Conservation (phyloP, 2,888 invertebrate species). For the Eustalomyia histrio region DNA sequence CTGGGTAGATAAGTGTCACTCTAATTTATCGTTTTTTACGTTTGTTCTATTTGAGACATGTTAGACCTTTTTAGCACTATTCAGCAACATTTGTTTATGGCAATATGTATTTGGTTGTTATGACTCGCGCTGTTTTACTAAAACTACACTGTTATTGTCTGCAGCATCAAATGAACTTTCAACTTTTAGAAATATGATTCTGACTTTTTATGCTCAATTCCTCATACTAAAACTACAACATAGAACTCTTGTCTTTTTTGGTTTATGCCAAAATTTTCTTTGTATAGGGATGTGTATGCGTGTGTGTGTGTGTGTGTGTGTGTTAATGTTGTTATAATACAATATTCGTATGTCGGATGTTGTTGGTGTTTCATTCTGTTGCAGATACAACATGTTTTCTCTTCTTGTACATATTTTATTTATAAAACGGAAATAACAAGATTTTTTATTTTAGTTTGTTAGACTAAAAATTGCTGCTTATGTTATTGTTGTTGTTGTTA, state of each 20-base stretch:
- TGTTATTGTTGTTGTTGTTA: slow-evolving; percentile 39
- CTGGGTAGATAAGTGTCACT: too few relatives aligned
- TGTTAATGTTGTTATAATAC: slow-evolving; percentile 35
- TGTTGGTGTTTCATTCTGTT: slow-evolving; percentile 37
- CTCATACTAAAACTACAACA: neutral
- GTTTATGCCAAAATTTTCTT: slow-evolving; percentile 46
- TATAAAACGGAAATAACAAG: slow-evolving; percentile 60
- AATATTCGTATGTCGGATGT: slow-evolving; percentile 45
- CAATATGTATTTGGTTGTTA: slow-evolving; percentile 34
- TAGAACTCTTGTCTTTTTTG: slow-evolving; percentile 16
- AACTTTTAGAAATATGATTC: slow-evolving; percentile 54
- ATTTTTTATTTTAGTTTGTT: slow-evolving; percentile 55
- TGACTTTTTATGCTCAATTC: neutral
- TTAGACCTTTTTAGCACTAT: slow-evolving; percentile 42
- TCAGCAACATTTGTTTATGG: slow-evolving; percentile 49
- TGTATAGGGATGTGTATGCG: neutral
- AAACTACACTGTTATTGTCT: slow-evolving; percentile 38
- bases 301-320: neutral
- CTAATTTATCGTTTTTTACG: neutral
- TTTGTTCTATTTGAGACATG: slow-evolving; percentile 35
- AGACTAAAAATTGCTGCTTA: slow-evolving; percentile 44
- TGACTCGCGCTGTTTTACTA: slow-evolving; percentile 30
- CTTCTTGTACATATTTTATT: slow-evolving; percentile 46
- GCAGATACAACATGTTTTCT: slow-evolving; percentile 55
- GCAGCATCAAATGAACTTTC: slow-evolving; percentile 55